phyloP scores from a whole-genome alignment of 2,113 vertebrate genomes.

The Oxyura jamaicensis region DNA sequence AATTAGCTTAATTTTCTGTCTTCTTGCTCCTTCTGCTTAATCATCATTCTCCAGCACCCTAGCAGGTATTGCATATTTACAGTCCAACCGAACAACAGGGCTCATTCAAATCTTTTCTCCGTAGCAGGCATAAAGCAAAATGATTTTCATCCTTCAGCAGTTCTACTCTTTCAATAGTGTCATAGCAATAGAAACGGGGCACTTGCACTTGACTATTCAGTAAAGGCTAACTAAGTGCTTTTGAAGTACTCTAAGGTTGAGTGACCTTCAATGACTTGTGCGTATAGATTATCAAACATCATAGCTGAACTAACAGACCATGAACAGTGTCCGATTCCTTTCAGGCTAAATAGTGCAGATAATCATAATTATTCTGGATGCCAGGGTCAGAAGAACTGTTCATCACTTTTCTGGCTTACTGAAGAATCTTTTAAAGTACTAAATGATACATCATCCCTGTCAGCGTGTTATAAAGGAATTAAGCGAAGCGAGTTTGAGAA shows the following conservation, averaged over 20 bases:
- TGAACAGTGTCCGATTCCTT: conserved; percentile 71
- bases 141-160: conserved; percentile 57
- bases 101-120: conserved; percentile 48
- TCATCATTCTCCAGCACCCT: not conserved
- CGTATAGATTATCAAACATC: conserved; percentile 76
- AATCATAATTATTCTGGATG: conserved; percentile 77
- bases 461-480: conserved; percentile 74
- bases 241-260: conserved; percentile 66
- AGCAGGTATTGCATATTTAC: conserved; percentile 34
- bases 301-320: conserved; percentile 72
- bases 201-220: conserved; percentile 49
- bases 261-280: conserved; percentile 71
- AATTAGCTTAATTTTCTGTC: not conserved
- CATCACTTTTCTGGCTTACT: conserved; percentile 71
- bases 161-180: conserved; percentile 20
- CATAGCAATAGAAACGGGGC: conserved; percentile 30
- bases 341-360: conserved; percentile 77
- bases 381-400: conserved; percentile 73
- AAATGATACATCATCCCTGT: conserved; percentile 76
- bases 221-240: conserved; percentile 68
- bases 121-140: conserved; percentile 51
- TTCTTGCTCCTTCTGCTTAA: conserved; percentile 27
- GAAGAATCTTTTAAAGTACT: conserved; percentile 74
- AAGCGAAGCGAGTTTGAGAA: conserved; percentile 73
- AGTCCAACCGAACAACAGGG: conserved; percentile 24